Conservation (phyloP, 2,113 vertebrate species). For the Fukomys damarensis region DNA sequence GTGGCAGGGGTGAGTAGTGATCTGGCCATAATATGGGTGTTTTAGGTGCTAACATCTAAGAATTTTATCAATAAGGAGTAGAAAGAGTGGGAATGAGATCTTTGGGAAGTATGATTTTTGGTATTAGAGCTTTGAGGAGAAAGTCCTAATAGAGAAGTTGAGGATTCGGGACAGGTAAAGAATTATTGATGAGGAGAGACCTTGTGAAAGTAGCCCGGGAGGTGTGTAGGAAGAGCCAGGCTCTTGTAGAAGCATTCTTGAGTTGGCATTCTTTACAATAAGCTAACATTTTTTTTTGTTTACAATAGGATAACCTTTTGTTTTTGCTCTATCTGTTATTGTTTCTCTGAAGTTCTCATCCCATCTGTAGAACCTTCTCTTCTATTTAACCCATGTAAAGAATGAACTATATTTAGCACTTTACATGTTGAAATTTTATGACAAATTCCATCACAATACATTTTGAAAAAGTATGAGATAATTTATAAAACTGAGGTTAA, state of each 20-base stretch:
- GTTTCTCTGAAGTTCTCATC: neutral
- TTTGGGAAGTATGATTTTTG: neutral
- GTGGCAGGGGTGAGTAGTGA: neutral
- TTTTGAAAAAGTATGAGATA: slow-evolving; percentile 26
- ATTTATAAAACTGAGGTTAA: neutral
- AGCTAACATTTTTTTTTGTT: neutral
- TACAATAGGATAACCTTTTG: neutral
- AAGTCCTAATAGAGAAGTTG: neutral
- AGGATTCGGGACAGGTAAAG: neutral
- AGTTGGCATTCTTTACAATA: neutral
- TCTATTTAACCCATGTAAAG: neutral
- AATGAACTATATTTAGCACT: neutral
- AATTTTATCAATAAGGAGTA: neutral
- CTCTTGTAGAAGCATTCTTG: neutral
- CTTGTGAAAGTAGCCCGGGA: neutral
- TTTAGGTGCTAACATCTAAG: neutral
- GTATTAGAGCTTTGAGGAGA: neutral
- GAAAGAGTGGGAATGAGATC: neutral
- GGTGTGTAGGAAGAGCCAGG: neutral
- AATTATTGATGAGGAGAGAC: neutral
- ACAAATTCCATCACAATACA: neutral
- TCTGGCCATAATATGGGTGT: too few relatives aligned
- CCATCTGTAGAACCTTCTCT: neutral
- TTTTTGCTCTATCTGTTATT: neutral
- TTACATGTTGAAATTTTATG: neutral